Evolutionary conservation across 1,140 invertebrate species (phyloP).

Genomic region (Phortica variegata): DNA sequence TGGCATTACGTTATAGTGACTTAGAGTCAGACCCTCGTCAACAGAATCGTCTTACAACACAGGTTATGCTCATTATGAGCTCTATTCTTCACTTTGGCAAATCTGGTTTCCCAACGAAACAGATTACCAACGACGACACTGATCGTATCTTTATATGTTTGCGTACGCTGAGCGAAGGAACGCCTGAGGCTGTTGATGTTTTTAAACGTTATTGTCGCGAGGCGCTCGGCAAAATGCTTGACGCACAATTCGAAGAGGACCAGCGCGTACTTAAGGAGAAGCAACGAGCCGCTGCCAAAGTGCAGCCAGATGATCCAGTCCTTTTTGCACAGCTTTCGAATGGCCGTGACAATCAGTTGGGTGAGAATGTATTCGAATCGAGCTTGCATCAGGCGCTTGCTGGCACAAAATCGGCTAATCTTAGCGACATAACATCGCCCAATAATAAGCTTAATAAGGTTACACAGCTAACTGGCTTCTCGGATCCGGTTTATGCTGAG

Average conservation of each 20-base stretch:
- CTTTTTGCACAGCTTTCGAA: slow-evolving; percentile 80
- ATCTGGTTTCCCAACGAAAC: slow-evolving; percentile 68
- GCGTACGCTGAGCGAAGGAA: slow-evolving; percentile 75
- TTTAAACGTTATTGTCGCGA: slow-evolving; percentile 77
- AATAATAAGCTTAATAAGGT: slow-evolving; percentile 80
- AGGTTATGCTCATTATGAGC: slow-evolving; percentile 86
- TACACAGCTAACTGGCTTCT: slow-evolving; percentile 99
- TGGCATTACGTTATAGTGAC: slow-evolving; percentile 69
- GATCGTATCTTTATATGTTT: slow-evolving; percentile 88
- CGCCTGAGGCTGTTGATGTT: slow-evolving; percentile 70
- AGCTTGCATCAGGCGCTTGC: slow-evolving; percentile 89
- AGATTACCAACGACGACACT: slow-evolving; percentile 93
- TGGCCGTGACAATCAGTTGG: slow-evolving; percentile 71
- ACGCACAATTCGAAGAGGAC: slow-evolving; percentile 71
- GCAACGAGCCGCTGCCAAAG: slow-evolving; percentile 68
- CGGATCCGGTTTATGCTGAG: slow-evolving; percentile 98
- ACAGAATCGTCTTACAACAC: slow-evolving; percentile 72
- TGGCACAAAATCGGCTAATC: slow-evolving; percentile 60
- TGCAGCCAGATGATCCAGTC: slow-evolving; percentile 87
- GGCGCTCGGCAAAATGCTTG: slow-evolving; percentile 83
- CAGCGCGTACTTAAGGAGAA: slow-evolving; percentile 61
- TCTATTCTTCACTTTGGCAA: slow-evolving; percentile 84
- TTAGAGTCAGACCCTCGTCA: slow-evolving; percentile 46
- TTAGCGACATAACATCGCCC: slow-evolving; percentile 59
- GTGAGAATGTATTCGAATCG: slow-evolving; percentile 93